Evolutionary conservation across 2,113 vertebrate genomes (phyloP), one percentile per base, ranked within the genome.

Genomic region (Crotophaga sulcirostris): DNA sequence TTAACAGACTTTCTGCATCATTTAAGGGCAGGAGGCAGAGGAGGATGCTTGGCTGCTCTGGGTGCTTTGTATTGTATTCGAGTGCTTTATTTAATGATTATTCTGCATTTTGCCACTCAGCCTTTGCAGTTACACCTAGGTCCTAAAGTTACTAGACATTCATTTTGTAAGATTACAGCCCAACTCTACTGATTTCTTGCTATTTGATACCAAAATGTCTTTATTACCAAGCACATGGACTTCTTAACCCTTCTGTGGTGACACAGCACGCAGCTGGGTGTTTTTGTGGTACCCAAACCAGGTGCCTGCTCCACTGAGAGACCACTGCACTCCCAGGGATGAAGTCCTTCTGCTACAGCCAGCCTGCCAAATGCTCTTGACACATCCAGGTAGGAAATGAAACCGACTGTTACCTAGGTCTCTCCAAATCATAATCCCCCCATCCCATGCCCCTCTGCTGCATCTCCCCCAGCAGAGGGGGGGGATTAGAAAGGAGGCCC

Each of bases 1-100:
- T 96, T 90, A 89, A n/a, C 51, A 96, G 76, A 26, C n/a, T 94
- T 81, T 84, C 59, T 62, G 45, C 76, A 73, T 76, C 33, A 28
- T 88, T 92, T 88, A 84, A 87, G 38, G 55, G 56, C 0, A 0
- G 38, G 64, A 74, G 52, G 33, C 54, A 51, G 45, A 72, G 16
- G 16, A 79, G 36, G 19, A 23, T 6, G 21, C 76, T 24, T 78
- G 42, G 13, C 87, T 79, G 47, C 49, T 23, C 75, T 52, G 15
- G 9, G 23, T 85, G 29, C 42, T 90, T 82, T 38, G 11, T 19
- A 5, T 15, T 33, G n/a, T 51, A 42, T 34, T 81, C 78, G 31
- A 78, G 51, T 59, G 36, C 11, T 69, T 29, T 33, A 54, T 74
- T 78, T 69, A 59, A 42, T 51, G 34, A 59, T 55, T 82, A 3